Evolutionary conservation across 2,797 vertebrate species (phyloP).

Genomic region (Enteromius afrohamiltoni): DNA sequence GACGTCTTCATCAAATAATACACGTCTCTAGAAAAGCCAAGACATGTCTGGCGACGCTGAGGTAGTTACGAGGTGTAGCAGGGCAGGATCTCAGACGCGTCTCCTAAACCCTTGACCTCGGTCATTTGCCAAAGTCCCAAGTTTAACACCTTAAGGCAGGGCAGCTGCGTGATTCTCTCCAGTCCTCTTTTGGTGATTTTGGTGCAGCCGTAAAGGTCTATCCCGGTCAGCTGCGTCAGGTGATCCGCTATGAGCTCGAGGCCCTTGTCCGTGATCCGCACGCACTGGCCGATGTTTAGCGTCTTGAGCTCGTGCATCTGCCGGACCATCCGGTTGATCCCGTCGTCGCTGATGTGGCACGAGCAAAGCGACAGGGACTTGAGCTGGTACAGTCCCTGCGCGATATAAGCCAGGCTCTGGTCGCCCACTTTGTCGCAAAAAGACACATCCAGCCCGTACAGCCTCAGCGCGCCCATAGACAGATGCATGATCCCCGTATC

Average conservation of each 20-base stretch:
- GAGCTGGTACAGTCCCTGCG: slow-evolving; percentile 93
- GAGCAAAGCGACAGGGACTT: slow-evolving; percentile 96
- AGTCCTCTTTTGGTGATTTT: slow-evolving; percentile 97
- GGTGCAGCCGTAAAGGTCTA: slow-evolving; percentile 98
- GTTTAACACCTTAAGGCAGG: slow-evolving; percentile 99
- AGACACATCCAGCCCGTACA: slow-evolving; percentile 92
- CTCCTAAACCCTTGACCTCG: slow-evolving; percentile 97
- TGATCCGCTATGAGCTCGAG: slow-evolving; percentile 98
- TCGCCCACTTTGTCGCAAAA: slow-evolving; percentile 98
- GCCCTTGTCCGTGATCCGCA: slow-evolving; percentile 97
- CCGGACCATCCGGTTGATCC: slow-evolving; percentile 96
- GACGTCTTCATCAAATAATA: slow-evolving; percentile 25
- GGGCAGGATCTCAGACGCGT: slow-evolving; percentile 51
- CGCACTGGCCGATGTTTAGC: slow-evolving; percentile 97
- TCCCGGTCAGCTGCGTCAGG: slow-evolving; percentile 95
- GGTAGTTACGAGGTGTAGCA: slow-evolving; percentile 50
- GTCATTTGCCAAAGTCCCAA: slow-evolving; percentile 99
- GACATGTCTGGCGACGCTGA: slow-evolving; percentile 48
- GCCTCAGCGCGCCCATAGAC: slow-evolving; percentile 93
- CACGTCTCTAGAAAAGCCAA: slow-evolving; percentile 29
- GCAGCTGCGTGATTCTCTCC: slow-evolving; percentile 97
- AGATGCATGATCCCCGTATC: slow-evolving; percentile 98
- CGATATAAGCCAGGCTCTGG: slow-evolving; percentile 97
- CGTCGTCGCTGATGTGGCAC: slow-evolving; percentile 96
- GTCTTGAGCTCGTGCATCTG: slow-evolving; percentile 98